Conservation (phyloP, 2,888 invertebrate species). For the Incurvaria masculella region DNA sequence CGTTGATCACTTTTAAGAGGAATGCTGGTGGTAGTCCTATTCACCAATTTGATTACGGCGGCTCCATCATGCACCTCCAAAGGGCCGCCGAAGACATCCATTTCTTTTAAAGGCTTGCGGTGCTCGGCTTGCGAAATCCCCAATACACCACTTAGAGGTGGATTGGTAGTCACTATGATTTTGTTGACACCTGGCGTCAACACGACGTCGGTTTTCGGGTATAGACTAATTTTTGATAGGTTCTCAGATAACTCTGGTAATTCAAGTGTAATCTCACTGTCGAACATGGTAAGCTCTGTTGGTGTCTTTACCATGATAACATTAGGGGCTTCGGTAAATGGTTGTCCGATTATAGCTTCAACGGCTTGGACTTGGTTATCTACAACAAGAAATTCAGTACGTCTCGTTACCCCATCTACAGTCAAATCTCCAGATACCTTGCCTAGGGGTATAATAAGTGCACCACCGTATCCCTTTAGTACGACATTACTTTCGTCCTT, state of each 20-base stretch:
- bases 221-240: slow-evolving; percentile 6
- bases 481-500: too few species aligned
- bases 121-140: background rate
- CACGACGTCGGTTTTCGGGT: background rate
- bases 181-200: slow-evolving; percentile 10
- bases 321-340: slow-evolving; percentile 9
- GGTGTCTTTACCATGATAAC: slow-evolving; percentile 11
- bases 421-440: slow-evolving; percentile 2
- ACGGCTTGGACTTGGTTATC: slow-evolving; percentile 7
- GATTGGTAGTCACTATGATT: slow-evolving; percentile 8
- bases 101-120: too few species aligned
- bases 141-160: slow-evolving; percentile 5
- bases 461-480: slow-evolving; percentile 12
- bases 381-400: slow-evolving; percentile 7
- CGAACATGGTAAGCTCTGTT: slow-evolving; percentile 6
- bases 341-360: slow-evolving; percentile 10
- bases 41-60: too few species aligned
- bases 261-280: slow-evolving; percentile 5
- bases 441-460: slow-evolving; percentile 6
- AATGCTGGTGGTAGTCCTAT: slow-evolving; percentile 4
- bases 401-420: slow-evolving; percentile 10
- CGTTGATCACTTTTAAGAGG: slow-evolving; percentile 4
- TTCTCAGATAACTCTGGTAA: slow-evolving; percentile 1
- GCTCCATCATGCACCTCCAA: too few species aligned
- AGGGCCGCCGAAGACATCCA: too few species aligned